Evolutionary conservation across 2,113 vertebrate species (phyloP).

Genomic region (Phaethon lepturus): DNA sequence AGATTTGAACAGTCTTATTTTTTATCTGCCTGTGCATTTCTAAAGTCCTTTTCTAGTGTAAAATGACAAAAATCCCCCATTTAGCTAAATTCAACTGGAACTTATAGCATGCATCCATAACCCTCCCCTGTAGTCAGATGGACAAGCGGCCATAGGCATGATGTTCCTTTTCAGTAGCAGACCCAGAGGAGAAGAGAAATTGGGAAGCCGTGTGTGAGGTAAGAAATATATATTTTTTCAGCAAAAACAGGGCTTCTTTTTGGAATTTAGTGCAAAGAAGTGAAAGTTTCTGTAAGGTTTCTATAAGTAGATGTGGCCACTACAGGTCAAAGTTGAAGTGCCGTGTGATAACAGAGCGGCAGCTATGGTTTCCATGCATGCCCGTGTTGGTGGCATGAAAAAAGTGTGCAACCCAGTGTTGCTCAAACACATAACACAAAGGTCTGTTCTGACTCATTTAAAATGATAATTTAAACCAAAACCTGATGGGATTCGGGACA

Average conservation of each 20-base stretch:
- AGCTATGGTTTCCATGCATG: not conserved
- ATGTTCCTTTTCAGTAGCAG: not conserved
- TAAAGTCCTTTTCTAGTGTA: not conserved
- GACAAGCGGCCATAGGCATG: not conserved
- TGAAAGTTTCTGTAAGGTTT: not conserved
- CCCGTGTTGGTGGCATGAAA: not conserved
- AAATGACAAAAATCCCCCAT: not conserved
- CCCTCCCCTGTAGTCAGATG: not conserved
- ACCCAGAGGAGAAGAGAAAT: not conserved
- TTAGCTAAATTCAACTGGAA: not conserved
- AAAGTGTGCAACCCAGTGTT: not conserved
- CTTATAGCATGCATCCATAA: not conserved
- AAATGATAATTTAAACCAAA: not conserved
- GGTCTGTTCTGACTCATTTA: not conserved
- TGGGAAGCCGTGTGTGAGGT: not conserved
- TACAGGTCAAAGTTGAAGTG: not conserved
- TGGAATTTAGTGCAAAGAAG: not conserved
- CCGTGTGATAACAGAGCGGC: fast-evolving
- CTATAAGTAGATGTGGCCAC: not conserved
- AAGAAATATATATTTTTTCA: not conserved
- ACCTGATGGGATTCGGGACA: not conserved
- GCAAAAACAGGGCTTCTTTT: not conserved
- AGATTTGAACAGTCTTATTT: not conserved
- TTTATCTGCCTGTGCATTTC: not conserved
- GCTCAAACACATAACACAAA: not conserved